Conservation (phyloP, 2,888 invertebrate species). For the Mylabris sibirica region DNA sequence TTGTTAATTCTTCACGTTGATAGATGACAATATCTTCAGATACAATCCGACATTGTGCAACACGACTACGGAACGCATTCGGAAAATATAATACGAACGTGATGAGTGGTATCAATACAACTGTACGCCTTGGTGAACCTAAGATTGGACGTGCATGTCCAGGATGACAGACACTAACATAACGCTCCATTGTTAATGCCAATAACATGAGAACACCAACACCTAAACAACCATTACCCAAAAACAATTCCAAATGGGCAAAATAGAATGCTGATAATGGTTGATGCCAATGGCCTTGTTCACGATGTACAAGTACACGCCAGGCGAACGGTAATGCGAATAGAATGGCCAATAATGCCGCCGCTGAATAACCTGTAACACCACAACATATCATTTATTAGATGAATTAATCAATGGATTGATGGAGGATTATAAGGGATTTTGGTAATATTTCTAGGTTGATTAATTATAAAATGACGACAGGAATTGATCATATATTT, state of each 20-base stretch:
- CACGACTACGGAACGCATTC: constrained; percentile 70
- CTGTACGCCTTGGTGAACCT: constrained; percentile 70
- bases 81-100: constrained; percentile 75
- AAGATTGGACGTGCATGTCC: constrained; percentile 70
- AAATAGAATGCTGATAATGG: constrained; percentile 73
- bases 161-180: constrained; percentile 78
- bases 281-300: constrained; percentile 71
- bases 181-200: constrained; percentile 76
- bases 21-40: constrained; percentile 66
- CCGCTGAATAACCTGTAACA: constrained; percentile 75
- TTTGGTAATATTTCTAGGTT: constrained; percentile 4
- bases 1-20: constrained; percentile 59
- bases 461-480: too few species aligned
- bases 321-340: constrained; percentile 75
- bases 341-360: constrained; percentile 75
- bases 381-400: constrained; percentile 15
- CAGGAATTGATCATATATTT: too few species aligned
- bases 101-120: constrained; percentile 69
- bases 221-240: constrained; percentile 76
- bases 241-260: constrained; percentile 73
- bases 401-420: not conserved
- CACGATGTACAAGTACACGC: constrained; percentile 71
- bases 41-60: constrained; percentile 59
- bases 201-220: constrained; percentile 81
- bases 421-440: constrained; percentile 1